Percentiles rank a stretch among this genome's conserved stretches.
phyloP scores from a whole-genome alignment of 2,113 vertebrate species.

The Epinephelus moara region DNA sequence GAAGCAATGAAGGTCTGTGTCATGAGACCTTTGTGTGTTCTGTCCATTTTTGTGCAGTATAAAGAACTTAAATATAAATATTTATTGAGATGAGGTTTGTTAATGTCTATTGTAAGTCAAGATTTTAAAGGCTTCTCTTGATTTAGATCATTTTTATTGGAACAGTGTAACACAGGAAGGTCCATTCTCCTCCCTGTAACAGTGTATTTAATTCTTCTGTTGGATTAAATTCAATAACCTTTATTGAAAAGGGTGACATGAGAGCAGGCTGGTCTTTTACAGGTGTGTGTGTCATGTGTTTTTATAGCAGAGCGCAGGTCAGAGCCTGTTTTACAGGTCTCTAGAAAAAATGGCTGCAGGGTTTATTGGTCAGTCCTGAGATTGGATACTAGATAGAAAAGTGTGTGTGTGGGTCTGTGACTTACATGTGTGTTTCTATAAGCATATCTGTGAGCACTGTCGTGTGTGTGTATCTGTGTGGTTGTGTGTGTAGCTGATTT shows the following conservation, averaged over 20 bases:
- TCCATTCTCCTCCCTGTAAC: background rate
- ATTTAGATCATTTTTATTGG: conserved; percentile 15
- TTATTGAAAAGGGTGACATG: conserved; percentile 10
- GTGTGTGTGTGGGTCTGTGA: conserved; percentile 24
- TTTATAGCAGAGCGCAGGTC: conserved; percentile 47
- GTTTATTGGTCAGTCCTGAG: conserved; percentile 67
- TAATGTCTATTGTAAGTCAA: conserved; percentile 5
- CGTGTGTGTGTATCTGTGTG: background rate
- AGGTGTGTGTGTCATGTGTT: conserved; percentile 31
- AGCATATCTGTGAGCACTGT: background rate
- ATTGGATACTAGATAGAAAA: conserved; percentile 63
- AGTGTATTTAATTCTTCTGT: background rate
- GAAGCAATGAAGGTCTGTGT: background rate
- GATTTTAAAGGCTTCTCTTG: conserved; percentile 10
- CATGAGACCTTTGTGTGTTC: background rate
- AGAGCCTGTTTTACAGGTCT: conserved; percentile 59
- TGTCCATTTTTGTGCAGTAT: conserved; percentile 3
- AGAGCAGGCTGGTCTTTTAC: conserved; percentile 39
- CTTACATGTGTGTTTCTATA: conserved; percentile 18
- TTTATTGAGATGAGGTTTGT: conserved; percentile 18
- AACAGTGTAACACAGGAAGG: background rate
- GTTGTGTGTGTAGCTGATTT: conserved; percentile 12
- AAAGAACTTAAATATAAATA: conserved; percentile 5
- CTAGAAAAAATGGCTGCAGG: conserved; percentile 16
- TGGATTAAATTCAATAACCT: conserved; percentile 43